A percentile compares a stretch with the other conserved stretches of the same genome.
phyloP scores from a whole-genome alignment of 1,140 invertebrate species.

The Heliothis virescens region DNA sequence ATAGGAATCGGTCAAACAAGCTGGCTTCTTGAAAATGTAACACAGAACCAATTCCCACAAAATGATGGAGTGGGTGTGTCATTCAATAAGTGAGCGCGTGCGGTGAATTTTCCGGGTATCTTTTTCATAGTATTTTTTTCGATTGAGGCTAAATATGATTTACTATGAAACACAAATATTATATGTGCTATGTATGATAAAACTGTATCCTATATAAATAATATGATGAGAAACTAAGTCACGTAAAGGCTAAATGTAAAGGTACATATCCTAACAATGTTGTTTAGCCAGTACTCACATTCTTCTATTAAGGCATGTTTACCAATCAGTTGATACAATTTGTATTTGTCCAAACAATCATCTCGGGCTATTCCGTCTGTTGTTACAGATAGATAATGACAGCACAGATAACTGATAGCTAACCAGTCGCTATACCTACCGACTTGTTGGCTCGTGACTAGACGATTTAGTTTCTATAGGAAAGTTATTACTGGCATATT shows the following conservation, averaged over 20 bases:
- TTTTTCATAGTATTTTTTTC: not conserved
- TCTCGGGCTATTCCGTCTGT: slow-evolving; percentile 32
- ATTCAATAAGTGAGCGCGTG: slow-evolving; percentile 10
- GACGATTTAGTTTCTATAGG: slow-evolving; percentile 82
- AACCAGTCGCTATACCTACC: slow-evolving; percentile 60
- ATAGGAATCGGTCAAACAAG: not conserved
- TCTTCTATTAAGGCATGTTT: not conserved
- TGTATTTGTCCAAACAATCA: slow-evolving; percentile 43
- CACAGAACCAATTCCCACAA: not conserved
- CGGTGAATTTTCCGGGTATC: not conserved
- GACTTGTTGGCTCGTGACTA: slow-evolving; percentile 77
- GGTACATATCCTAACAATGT: not conserved
- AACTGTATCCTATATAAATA: no score
- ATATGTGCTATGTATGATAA: no score
- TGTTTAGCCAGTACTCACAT: not conserved
- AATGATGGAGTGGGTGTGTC: slow-evolving; percentile 19
- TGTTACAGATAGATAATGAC: slow-evolving; percentile 58
- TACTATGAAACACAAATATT: not conserved
- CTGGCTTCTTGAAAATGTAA: slow-evolving; percentile 2
- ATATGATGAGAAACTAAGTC: no score
- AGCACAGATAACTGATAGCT: slow-evolving; percentile 49
- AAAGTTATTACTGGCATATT: slow-evolving; percentile 81
- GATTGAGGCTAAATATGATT: no score
- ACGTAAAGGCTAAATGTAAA: not conserved
- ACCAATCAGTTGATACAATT: slow-evolving; percentile 40